Conservation (phyloP, 2,113 vertebrate genomes). For the Rhinoderma darwinii region DNA sequence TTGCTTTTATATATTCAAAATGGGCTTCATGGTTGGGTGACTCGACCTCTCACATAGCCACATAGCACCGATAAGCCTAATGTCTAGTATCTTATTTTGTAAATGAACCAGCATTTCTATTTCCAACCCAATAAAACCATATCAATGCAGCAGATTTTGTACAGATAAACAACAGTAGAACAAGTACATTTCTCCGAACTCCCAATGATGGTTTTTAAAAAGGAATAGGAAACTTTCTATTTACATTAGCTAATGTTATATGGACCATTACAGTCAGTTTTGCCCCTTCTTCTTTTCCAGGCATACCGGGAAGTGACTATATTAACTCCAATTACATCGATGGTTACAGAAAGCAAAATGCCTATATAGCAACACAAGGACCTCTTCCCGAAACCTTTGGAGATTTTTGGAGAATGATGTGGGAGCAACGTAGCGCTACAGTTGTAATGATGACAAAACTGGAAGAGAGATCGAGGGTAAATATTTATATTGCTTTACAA, state of each 20-base stretch:
- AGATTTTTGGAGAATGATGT: conserved; percentile 99
- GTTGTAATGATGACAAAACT: conserved; percentile 99
- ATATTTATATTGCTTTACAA: conserved; percentile 46
- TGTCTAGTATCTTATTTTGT: background rate
- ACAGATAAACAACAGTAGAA: background rate
- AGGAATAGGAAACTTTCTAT: background rate
- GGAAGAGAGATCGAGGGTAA: conserved; percentile 96
- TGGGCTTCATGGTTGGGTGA: background rate
- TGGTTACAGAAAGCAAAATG: conserved; percentile 97
- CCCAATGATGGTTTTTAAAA: background rate
- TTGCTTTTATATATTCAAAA: background rate
- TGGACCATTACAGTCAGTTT: background rate
- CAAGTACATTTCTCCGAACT: background rate
- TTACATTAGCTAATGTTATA: background rate
- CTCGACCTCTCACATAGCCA: background rate
- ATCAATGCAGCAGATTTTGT: background rate
- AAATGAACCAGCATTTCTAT: background rate
- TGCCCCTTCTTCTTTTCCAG: conserved; percentile 71
- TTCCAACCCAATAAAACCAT: background rate
- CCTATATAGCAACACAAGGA: conserved; percentile 96
- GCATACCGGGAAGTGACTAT: conserved; percentile 97
- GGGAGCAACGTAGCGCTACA: conserved; percentile 96
- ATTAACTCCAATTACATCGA: conserved; percentile 99
- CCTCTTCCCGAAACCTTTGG: conserved; percentile 95
- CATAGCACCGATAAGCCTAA: background rate